Evolutionary conservation across 2,113 vertebrate genomes (phyloP).

Genomic region (Nannobrachium achirus): DNA sequence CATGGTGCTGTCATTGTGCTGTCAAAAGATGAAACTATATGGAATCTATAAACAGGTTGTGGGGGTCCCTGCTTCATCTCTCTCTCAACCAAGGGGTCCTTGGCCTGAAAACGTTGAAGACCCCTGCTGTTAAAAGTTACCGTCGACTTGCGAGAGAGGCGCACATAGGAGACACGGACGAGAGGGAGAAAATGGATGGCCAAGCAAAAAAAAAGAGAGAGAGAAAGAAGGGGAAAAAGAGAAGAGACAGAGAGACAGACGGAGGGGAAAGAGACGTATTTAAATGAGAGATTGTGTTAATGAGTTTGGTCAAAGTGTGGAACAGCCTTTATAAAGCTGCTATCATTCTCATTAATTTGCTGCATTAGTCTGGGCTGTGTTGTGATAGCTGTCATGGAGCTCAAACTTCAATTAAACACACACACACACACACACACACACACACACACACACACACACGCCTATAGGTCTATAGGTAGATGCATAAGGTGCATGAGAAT

Average conservation of each 20-base stretch:
- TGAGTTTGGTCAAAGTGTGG: conserved; percentile 99
- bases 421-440: conserved; percentile 77
- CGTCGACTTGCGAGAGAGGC: too few species aligned
- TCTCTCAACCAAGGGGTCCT: too few species aligned
- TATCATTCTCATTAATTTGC: conserved; percentile 99
- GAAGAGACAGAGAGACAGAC: background rate
- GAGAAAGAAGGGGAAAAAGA: conserved; percentile 28
- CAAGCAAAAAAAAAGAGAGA: background rate
- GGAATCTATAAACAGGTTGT: too few species aligned
- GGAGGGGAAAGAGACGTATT: conserved; percentile 87
- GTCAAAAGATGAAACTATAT: too few species aligned
- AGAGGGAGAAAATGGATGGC: too few species aligned
- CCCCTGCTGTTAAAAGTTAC: too few species aligned
- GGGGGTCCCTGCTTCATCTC: too few species aligned
- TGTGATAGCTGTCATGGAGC: conserved; percentile 99
- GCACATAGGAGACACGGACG: too few species aligned
- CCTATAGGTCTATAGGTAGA: conserved; percentile 35
- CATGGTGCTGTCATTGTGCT: too few species aligned
- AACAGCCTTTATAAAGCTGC: conserved; percentile 98
- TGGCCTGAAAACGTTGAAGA: too few species aligned
- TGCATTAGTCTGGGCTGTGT: conserved; percentile 94
- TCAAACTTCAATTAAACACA: conserved; percentile 98
- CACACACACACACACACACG: background rate
- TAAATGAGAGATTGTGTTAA: conserved; percentile 97
- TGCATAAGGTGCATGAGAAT: conserved; percentile 2